These are phyloP conservation scores for Sphaerophoria rueppellii DNA, from an alignment of 2,888 invertebrate species.

Conservation along the genomic window DNA sequence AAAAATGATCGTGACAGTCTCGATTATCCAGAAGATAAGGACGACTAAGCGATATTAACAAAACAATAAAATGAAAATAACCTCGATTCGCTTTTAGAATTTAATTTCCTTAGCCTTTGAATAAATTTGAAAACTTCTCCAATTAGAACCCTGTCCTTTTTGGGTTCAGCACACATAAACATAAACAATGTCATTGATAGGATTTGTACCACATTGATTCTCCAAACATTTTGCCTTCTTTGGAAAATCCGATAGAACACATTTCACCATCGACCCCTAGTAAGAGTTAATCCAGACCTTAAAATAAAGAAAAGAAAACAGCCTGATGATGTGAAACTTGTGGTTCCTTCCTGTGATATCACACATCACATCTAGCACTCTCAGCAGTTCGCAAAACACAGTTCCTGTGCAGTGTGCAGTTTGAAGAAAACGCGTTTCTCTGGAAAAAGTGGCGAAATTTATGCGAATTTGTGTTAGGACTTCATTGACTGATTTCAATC, in stretches of 20 bases:
- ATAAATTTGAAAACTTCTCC: no score
- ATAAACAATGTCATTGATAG: no score
- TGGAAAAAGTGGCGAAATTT: constrained; percentile 65
- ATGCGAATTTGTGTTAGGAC: constrained; percentile 67
- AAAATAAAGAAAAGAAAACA: constrained; percentile 29
- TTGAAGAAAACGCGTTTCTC: constrained; percentile 54
- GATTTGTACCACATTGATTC: no score
- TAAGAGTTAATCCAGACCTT: constrained; percentile 3
- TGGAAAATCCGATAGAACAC: constrained; percentile 1
- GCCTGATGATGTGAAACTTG: constrained; percentile 4
- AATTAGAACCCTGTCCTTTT: no score
- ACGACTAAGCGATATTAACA: background rate
- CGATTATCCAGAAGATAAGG: constrained; percentile 72
- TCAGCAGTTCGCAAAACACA: constrained; percentile 8
- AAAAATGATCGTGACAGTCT: constrained; percentile 74
- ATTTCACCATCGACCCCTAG: background rate
- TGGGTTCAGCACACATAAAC: no score
- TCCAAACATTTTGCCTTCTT: background rate
- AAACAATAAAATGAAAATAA: no score
- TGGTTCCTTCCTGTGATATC: constrained; percentile 17
- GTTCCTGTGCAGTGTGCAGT: constrained; percentile 37
- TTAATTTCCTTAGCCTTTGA: no score
- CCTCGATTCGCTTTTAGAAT: no score
- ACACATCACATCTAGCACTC: constrained; percentile 24
- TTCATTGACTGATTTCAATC: constrained; percentile 73